phyloP scores from a whole-genome alignment of 2,888 invertebrate genomes.

The Bimastos eiseni region DNA sequence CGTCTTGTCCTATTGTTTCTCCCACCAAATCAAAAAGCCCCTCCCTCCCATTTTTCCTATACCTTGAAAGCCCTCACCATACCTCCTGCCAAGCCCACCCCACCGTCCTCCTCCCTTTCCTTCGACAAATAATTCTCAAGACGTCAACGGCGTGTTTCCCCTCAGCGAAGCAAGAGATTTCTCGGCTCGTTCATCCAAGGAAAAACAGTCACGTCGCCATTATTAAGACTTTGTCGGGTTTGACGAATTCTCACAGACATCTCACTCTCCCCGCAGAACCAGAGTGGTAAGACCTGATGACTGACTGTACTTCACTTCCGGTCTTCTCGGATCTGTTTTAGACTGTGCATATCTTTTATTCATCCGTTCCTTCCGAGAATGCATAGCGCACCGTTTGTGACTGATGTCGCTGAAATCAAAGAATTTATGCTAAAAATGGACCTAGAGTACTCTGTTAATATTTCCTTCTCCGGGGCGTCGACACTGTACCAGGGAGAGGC shows the following conservation, averaged over 20 bases:
- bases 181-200: background rate
- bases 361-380: too few relatives aligned
- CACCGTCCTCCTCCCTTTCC: background rate
- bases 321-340: background rate
- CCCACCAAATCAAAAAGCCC: background rate
- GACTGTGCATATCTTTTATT: background rate
- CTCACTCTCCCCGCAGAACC: background rate
- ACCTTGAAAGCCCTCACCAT: background rate
- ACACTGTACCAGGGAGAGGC: too few relatives aligned
- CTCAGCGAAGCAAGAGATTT: background rate
- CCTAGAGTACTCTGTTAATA: too few relatives aligned
- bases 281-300: background rate
- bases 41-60: background rate
- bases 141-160: background rate
- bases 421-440: too few relatives aligned
- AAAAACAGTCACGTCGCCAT: background rate
- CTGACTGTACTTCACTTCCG: background rate
- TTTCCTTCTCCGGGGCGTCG: too few relatives aligned
- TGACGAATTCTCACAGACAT: background rate
- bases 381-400: too few relatives aligned
- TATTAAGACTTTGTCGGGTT: background rate
- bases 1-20: background rate
- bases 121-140: background rate
- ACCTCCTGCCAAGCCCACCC: background rate
- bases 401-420: too few relatives aligned